phyloP scores from a whole-genome alignment of 2,797 vertebrate genomes.

The Leucoraja ocellata region DNA sequence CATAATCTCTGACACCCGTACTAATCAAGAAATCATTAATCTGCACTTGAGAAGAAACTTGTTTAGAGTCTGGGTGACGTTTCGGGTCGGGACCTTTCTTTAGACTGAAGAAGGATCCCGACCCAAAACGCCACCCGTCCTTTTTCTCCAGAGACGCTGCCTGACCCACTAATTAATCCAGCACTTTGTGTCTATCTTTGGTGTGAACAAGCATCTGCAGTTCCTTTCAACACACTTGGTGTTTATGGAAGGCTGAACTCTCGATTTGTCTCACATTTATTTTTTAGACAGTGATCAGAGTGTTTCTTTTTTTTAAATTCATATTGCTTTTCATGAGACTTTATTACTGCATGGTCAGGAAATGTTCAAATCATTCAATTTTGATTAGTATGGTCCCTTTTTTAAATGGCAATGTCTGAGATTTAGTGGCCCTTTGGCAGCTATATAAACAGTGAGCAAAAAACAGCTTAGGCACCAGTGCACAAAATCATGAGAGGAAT shows the following conservation, averaged over 20 bases:
- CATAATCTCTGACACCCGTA: too few species aligned
- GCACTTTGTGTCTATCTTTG: not conserved
- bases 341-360: not conserved
- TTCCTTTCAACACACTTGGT: too few species aligned
- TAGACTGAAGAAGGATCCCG: too few species aligned
- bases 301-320: not conserved
- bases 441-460: not conserved
- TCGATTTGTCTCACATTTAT: not conserved
- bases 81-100: too few species aligned
- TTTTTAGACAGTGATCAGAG: not conserved
- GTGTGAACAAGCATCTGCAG: too few species aligned
- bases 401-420: not conserved
- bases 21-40: too few species aligned
- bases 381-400: not conserved
- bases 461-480: not conserved
- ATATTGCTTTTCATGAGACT: not conserved
- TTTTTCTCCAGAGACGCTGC: too few species aligned
- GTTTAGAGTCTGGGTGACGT: too few species aligned
- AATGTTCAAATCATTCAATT: not conserved
- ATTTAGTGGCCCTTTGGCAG: not conserved
- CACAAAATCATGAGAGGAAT: too few species aligned
- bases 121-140: too few species aligned
- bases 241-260: not conserved
- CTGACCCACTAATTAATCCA: too few species aligned
- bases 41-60: too few species aligned